Evolutionary conservation across 2,113 vertebrate genomes (phyloP), one percentile per base, ranked within the genome.

Genomic region (Callipepla squamata): DNA sequence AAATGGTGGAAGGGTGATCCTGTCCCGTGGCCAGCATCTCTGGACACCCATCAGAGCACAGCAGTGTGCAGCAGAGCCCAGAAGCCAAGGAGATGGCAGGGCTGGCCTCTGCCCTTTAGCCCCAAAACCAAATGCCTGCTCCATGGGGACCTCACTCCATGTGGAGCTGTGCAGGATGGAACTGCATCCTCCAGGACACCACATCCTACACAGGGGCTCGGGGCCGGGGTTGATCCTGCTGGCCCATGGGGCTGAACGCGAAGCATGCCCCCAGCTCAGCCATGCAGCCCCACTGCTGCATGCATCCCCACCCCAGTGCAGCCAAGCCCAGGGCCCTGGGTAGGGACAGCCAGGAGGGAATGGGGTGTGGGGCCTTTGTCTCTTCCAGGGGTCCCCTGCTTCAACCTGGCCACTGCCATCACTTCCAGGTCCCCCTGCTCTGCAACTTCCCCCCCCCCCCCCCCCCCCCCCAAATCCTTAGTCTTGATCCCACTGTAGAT

Each of bases 311-410:
- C 38, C 85, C 96, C 87, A 82, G 30, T 13, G 0, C 4, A 3
- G 38, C 34, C 0, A 0, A 87, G 58, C 67, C 78, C 14, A 0
- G 45, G 32, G 55, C 78, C 32, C 79, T 85, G 75, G 72, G 85
- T 50, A 80, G 76, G 59, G 93, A 93, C 89, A 87, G 68, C 87
- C 91, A 96, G 85, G 42, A 82, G 45, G 75, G 59, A 55, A 87
- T 0, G 1, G 72, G 70, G 78, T 59, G 76, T 28, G n/a, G 76
- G 72, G 32, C 79, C 92, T 21, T 58, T 77, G 84, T 53, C 51
- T 69, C 1, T 1, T 44, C 62, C 53, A 84, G 77, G 25, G 59
- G 55, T 13, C 70, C 57, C 30, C 32, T 25, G 36, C 7, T 1
- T 32, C 65, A 89, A 47, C 50, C 72, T 68, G 38, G 57, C 73